Evolutionary conservation across 2,797 vertebrate genomes (phyloP).

Genomic region (Danio tinwini): DNA sequence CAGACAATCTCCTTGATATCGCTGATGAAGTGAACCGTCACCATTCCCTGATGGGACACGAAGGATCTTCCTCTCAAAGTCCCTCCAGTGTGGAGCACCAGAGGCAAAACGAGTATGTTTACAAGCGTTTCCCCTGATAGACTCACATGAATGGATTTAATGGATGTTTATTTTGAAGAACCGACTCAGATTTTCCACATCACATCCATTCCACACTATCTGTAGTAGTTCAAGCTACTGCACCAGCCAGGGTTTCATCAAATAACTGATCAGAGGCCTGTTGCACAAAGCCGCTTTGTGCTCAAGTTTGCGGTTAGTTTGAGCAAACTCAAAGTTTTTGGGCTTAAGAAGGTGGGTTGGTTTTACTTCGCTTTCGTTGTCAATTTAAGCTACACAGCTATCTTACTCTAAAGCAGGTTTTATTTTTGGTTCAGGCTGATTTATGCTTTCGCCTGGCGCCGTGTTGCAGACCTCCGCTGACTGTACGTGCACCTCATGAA

Average conservation of each 20-base stretch:
- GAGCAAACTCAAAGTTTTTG: too few species aligned
- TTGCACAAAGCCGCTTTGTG: too few species aligned
- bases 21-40: slow-evolving; percentile 30
- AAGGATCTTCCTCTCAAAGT: slow-evolving; percentile 48
- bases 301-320: too few species aligned
- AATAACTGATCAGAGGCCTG: too few species aligned
- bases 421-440: too few species aligned
- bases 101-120: slow-evolving; percentile 62
- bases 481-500: too few species aligned
- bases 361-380: too few species aligned
- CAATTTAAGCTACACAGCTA: too few species aligned
- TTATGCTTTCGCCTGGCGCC: too few species aligned
- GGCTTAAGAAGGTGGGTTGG: too few species aligned
- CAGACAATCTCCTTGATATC: slow-evolving; percentile 44
- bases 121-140: not conserved
- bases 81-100: slow-evolving; percentile 39
- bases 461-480: too few species aligned
- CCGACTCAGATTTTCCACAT: not conserved
- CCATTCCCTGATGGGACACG: slow-evolving; percentile 15
- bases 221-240: not conserved
- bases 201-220: not conserved
- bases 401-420: too few species aligned
- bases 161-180: not conserved
- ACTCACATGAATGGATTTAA: slow-evolving; percentile 7
- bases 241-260: not conserved